phyloP scores from a whole-genome alignment of 1,140 invertebrate species.

The Leptinotarsa texana region DNA sequence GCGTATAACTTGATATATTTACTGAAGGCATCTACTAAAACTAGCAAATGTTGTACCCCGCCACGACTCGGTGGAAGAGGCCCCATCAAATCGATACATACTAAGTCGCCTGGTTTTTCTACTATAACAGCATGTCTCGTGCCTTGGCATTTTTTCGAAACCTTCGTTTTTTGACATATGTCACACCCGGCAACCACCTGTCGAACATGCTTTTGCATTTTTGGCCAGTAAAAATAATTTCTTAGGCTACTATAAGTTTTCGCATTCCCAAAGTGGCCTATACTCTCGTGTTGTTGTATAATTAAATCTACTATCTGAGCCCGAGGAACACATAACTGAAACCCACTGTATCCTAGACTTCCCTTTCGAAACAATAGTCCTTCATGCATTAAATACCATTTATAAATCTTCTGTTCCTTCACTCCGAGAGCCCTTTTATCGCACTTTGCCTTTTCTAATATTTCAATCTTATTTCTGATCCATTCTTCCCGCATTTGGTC shows the following conservation, averaged over 20 bases:
- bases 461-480: conserved; percentile 6
- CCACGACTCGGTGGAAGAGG: background rate
- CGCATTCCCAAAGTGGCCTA: conserved; percentile 13
- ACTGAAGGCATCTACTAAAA: conserved; percentile 1
- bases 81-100: conserved; percentile 9
- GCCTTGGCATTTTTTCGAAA: background rate
- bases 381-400: background rate
- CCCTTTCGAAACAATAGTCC: background rate
- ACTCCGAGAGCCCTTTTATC: background rate
- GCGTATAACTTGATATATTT: background rate
- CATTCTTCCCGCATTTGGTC: background rate
- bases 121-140: background rate
- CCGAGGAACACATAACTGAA: background rate
- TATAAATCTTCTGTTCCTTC: background rate
- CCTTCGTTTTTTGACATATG: conserved; percentile 24
- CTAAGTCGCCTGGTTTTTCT: background rate
- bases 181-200: conserved; percentile 15
- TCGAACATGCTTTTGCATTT: conserved; percentile 13
- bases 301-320: background rate
- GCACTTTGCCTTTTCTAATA: background rate
- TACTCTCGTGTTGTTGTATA: conserved; percentile 1
- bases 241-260: conserved; percentile 10
- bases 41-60: background rate
- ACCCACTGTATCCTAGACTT: background rate
- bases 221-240: conserved; percentile 11